Base-by-base conservation (phyloP, 1,140 invertebrate species). In the Lepidurus apus region DNA sequence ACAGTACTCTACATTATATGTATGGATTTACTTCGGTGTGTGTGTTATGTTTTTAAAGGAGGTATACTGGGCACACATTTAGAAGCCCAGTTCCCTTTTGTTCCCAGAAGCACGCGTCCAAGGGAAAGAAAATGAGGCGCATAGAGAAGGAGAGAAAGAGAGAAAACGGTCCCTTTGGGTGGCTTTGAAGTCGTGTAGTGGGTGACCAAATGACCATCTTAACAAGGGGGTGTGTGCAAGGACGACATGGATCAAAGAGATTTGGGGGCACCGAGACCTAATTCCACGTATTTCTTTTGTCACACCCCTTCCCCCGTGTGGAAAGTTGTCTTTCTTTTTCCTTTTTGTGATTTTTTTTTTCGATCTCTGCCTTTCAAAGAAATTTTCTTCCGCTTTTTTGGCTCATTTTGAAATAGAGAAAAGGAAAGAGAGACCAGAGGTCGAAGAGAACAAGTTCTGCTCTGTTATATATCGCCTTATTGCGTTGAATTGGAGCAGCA, bases 151-250 rank as follows among this genome's bases (percentile, higher is more conserved):
- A 65, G 21, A 65, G 21, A 65, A 21, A 65, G 53, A 65, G 53
- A 65, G 53, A 65, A 17, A 65, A 65, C 53, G 53, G 7, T 65
- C 53, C 53, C 53, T 65, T 65, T 65, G 53, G 53, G 53, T 65
- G 21, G 53, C 53, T 65, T 65, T 65, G 53, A 65, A 65, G 53
- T 65, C 53, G 53, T 65, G 53, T 65, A 65, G 53, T 65, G 53
- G 53, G 53, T 65, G 53, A 65, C 53, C 53, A 65, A 65, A 65
- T 65, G 53, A 65, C 53, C 53, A 65, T 65, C 53, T 65, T 65
- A 65, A 65, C 53, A 65, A 65, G 53, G 53, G 21, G 9, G 17
- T 0, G 53, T 5, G 53, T 7, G 53, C 53, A 65, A 65, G 53
- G 53, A 65, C 53, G 53, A 65, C 53, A 17, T 65, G 53, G 53